These are phyloP conservation scores for Solenopsis fugax DNA, from an alignment of 1,140 invertebrate genomes.

Conservation along the genomic window DNA sequence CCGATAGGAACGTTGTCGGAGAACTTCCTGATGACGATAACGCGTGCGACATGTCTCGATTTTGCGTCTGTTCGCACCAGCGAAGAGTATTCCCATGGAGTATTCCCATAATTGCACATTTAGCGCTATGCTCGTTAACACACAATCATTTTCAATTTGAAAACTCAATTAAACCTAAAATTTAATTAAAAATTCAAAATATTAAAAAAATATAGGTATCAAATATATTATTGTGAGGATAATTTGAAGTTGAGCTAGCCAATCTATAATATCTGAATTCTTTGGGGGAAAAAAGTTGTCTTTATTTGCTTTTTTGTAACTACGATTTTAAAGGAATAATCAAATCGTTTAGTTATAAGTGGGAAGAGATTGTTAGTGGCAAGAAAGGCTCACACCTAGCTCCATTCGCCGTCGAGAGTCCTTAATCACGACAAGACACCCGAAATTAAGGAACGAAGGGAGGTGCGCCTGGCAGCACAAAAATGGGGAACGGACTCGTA, in stretches of 20 bases:
- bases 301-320: not conserved
- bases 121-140: not conserved
- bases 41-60: conserved; percentile 44
- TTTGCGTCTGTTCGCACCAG: conserved; percentile 23
- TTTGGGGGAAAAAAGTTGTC: not conserved
- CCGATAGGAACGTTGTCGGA: conserved; percentile 53
- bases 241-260: not conserved
- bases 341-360: not conserved
- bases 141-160: not conserved
- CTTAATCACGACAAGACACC: conserved; percentile 29
- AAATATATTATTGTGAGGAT: not conserved
- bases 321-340: not conserved
- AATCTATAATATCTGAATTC: not conserved
- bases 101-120: not conserved
- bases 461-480: conserved; percentile 31
- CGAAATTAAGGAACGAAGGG: conserved; percentile 19
- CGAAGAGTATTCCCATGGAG: not conserved
- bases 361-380: not conserved
- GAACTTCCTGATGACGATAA: conserved; percentile 64
- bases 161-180: not conserved
- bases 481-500: conserved; percentile 73
- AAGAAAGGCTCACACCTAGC: not conserved
- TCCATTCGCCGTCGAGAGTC: conserved; percentile 28
- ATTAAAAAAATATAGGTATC: not conserved
- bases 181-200: not conserved